Conservation (phyloP, 2,888 invertebrate genomes). For the Meganola albula region DNA sequence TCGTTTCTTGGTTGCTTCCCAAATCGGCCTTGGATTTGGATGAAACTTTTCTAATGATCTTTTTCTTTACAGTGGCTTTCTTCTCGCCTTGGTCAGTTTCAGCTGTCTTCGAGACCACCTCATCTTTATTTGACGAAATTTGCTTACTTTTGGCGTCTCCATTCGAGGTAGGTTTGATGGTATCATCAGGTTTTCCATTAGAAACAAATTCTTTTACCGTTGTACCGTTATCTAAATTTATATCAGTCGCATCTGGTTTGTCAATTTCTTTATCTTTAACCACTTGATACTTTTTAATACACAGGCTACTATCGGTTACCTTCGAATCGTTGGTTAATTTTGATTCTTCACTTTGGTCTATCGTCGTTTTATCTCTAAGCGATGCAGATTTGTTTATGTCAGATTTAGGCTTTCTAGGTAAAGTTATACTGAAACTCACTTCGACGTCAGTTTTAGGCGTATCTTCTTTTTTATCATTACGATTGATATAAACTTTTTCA, state of each 20-base stretch:
- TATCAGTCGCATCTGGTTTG: conserved; percentile 33
- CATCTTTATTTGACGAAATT: conserved; percentile 41
- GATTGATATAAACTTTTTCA: conserved; percentile 55
- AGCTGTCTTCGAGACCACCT: conserved; percentile 34
- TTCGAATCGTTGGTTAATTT: conserved; percentile 31
- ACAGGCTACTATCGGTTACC: conserved; percentile 35
- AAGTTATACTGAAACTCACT: conserved; percentile 67
- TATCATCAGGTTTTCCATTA: conserved; percentile 42
- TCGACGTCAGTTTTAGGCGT: conserved; percentile 51
- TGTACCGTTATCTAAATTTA: conserved; percentile 31
- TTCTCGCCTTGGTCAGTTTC: conserved; percentile 52
- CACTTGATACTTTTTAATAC: conserved; percentile 59
- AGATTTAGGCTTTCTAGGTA: conserved; percentile 53
- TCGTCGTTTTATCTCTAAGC: conserved; percentile 23
- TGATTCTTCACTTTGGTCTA: conserved; percentile 26
- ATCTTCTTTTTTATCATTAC: conserved; percentile 46
- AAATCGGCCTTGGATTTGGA: conserved; percentile 67
- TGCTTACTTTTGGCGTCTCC: conserved; percentile 45
- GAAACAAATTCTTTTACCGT: conserved; percentile 32
- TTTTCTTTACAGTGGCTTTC: conserved; percentile 66
- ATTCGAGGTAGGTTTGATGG: conserved; percentile 31
- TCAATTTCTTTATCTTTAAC: conserved; percentile 34
- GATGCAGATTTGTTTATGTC: conserved; percentile 36
- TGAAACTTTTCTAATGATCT: conserved; percentile 65
- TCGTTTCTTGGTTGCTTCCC: conserved; percentile 40